Conservation (phyloP, 2,888 invertebrate genomes). For the Carabus problematicus region DNA sequence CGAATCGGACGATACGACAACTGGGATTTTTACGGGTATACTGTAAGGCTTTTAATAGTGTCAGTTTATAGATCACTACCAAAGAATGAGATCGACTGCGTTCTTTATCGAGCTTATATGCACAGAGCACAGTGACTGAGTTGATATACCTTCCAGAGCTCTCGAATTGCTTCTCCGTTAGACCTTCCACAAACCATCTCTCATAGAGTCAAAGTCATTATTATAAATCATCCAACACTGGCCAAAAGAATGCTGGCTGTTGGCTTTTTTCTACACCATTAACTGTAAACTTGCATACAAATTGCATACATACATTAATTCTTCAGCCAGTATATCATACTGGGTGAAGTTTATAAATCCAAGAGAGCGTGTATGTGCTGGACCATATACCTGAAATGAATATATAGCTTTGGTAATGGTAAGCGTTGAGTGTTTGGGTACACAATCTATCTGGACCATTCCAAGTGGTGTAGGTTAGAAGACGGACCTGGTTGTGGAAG, state of each 20-base stretch:
- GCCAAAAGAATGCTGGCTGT: neutral
- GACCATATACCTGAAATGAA: too few relatives aligned
- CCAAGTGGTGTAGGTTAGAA: too few relatives aligned
- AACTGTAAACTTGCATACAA: too few relatives aligned
- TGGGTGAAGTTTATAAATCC: too few relatives aligned
- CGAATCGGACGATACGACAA: slow-evolving; percentile 23
- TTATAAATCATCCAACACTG: neutral
- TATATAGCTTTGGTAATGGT: too few relatives aligned
- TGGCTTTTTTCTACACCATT: too few relatives aligned
- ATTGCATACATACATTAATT: too few relatives aligned
- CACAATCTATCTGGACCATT: too few relatives aligned
- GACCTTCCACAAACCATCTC: neutral
- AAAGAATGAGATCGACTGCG: neutral
- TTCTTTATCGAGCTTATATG: neutral
- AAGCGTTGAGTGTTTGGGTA: too few relatives aligned
- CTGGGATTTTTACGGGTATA: slow-evolving; percentile 25
- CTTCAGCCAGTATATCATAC: too few relatives aligned
- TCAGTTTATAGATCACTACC: slow-evolving; percentile 3
- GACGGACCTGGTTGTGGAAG: too few relatives aligned
- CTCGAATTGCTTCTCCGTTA: neutral
- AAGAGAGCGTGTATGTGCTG: too few relatives aligned
- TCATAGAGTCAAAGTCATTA: slow-evolving; percentile 1
- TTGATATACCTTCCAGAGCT: neutral
- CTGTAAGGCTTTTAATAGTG: slow-evolving; percentile 24
- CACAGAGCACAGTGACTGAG: neutral